Evolutionary conservation across 2,888 invertebrate species (phyloP).

Genomic region (Eucera pruinosa): DNA sequence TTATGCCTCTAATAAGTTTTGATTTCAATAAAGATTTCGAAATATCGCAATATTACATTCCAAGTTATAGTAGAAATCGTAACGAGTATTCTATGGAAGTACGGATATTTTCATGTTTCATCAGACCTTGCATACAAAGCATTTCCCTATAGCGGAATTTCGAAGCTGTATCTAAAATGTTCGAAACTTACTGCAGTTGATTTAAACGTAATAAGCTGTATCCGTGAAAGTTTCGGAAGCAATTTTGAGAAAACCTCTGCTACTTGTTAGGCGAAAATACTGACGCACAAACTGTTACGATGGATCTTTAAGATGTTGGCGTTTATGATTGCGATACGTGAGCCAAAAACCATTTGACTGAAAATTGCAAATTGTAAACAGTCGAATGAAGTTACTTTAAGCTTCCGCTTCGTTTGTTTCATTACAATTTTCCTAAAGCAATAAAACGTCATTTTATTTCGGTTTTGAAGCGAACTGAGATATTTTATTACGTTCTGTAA

Average conservation of each 20-base stretch:
- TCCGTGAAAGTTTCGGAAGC: background rate
- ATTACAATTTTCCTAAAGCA: background rate
- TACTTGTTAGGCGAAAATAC: constrained; percentile 1
- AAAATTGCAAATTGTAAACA: background rate
- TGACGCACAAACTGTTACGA: background rate
- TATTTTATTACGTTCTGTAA: too few relatives aligned
- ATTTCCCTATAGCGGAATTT: background rate
- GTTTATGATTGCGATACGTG: background rate
- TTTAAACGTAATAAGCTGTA: constrained; percentile 5
- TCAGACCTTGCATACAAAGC: background rate
- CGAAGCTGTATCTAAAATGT: background rate
- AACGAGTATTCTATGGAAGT: too few relatives aligned
- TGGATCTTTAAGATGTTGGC: constrained; percentile 12
- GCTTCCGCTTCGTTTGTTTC: background rate
- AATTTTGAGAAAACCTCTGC: background rate
- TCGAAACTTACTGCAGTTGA: background rate
- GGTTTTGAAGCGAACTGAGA: too few relatives aligned
- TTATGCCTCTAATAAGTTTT: background rate
- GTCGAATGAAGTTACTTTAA: background rate
- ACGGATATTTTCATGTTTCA: background rate
- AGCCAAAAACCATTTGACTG: background rate
- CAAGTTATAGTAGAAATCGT: background rate
- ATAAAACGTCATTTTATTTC: background rate
- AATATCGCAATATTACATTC: background rate
- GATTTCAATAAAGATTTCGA: background rate